Base-by-base conservation (phyloP, 2,797 vertebrate genomes). In the Scomberomorus guttatus region DNA sequence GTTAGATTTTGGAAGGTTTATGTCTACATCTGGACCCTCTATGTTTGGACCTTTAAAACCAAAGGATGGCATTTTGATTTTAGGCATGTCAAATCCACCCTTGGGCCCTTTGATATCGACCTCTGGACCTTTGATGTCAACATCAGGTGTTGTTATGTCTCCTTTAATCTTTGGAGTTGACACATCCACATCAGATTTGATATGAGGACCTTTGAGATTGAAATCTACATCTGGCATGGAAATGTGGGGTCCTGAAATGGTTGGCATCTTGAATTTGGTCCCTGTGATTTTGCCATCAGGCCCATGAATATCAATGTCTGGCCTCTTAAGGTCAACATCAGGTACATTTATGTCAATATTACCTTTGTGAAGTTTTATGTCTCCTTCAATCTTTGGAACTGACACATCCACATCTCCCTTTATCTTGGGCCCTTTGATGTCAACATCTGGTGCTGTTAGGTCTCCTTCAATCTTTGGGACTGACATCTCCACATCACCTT, bases 141-240 rank as follows among this genome's bases (percentile, higher is more conserved):
- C 0, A 1, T 72, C 22, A 52, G 87, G 80, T 72, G 37, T 20
- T 77, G 62, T 32, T 24, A 70, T 34, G 0, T 48, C 79, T 46
- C 79, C 77, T 17, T 89, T 61, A 3, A 91, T 2, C 10, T 74
- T 82, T 72, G 79, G 79, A 48, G 11, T 20, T 64, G 86, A 85
- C 11, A 89, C 24, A 68, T 90, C 82, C n/a, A 46, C 39, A 72
- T 92, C 92, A 11, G 84, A 89, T 64, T 93, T 90, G 0, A 87
- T n/a, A 75, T 91, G 91, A 0, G 95, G 94, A 79, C 67, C 42
- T 55, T 69, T 73, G 2, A 82, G 0, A 2, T 77, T 56, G 5
- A 88, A 54, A 34, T 86, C 75, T 0, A 80, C 18, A 18, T 70
- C 68, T 25, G 77, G 69, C 18, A 67, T 60, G 11, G 58, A 60